Percentiles rank a stretch among this genome's conserved stretches.
phyloP scores from a whole-genome alignment of 2,888 invertebrate species.

The Ferdinandea cuprea region DNA sequence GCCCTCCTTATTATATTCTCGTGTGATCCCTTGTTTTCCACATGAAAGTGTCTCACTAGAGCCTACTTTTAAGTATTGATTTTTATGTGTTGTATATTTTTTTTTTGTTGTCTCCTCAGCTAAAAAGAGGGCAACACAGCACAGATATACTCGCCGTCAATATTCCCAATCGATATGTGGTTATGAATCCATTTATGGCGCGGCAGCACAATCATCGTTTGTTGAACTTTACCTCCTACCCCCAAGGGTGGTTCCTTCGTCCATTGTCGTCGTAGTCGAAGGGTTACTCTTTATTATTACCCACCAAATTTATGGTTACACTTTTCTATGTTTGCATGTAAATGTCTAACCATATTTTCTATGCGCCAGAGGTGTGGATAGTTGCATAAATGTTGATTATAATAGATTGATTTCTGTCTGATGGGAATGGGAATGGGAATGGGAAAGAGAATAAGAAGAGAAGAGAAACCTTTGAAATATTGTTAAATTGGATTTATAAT shows the following conservation, averaged over 20 bases:
- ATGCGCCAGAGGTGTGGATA: constrained; percentile 1
- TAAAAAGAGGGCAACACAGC: constrained; percentile 1
- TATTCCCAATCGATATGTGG: constrained; percentile 61
- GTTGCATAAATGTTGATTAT: constrained; percentile 21
- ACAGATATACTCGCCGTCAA: constrained; percentile 19
- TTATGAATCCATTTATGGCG: constrained; percentile 70
- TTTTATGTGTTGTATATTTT: constrained; percentile 10
- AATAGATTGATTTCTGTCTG: constrained; percentile 28
- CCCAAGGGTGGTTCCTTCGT: not conserved
- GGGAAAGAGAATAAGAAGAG: too few relatives aligned
- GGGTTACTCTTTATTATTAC: constrained; percentile 12
- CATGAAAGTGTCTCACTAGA: constrained; percentile 48
- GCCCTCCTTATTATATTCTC: not conserved
- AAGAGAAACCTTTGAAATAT: constrained; percentile 23
- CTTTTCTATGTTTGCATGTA: constrained; percentile 1
- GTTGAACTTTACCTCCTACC: constrained; percentile 46
- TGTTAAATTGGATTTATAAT: constrained; percentile 29
- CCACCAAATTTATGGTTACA: constrained; percentile 26
- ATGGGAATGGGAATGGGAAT: too few relatives aligned
- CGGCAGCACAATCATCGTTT: constrained; percentile 62
- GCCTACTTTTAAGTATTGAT: constrained; percentile 58
- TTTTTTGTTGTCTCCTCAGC: not conserved
- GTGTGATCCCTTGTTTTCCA: constrained; percentile 34
- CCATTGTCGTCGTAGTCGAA: not conserved
- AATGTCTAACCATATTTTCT: not conserved